Percentiles rank a stretch among this genome's conserved stretches.
These are phyloP conservation scores for Leptosomus discolor DNA, from an alignment of 2,113 vertebrate species.

Conservation along the genomic window DNA sequence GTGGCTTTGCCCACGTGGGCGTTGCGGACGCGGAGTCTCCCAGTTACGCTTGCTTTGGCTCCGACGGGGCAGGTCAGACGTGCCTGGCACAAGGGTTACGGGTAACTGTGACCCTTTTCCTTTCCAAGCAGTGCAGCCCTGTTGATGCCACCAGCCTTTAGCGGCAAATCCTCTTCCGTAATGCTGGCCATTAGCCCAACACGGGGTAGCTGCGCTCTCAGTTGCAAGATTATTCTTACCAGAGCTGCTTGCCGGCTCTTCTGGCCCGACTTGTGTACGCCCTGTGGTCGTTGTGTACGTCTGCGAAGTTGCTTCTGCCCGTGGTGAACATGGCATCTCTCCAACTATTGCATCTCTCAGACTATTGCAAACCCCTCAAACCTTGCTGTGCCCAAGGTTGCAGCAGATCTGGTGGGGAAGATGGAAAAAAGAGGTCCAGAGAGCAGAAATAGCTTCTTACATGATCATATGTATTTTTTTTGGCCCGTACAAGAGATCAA, in stretches of 20 bases:
- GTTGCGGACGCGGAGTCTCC: background rate
- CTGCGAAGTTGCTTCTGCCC: background rate
- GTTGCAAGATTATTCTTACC: background rate
- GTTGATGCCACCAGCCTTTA: background rate
- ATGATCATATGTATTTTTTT: too few relatives aligned
- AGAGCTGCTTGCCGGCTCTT: background rate
- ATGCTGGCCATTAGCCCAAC: too few relatives aligned
- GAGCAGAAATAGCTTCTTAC: background rate
- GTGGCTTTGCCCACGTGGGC: background rate
- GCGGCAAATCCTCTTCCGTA: background rate
- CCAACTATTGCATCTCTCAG: background rate
- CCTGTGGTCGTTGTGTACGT: too few relatives aligned
- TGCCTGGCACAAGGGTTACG: background rate
- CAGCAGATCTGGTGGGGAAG: background rate
- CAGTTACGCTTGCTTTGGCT: background rate
- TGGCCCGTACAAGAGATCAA: background rate
- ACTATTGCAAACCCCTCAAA: background rate
- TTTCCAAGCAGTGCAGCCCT: background rate
- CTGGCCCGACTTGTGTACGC: background rate
- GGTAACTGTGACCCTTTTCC: background rate
- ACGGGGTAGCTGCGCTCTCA: too few relatives aligned
- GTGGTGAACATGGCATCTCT: background rate
- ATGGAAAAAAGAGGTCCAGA: background rate
- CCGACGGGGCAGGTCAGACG: fast-evolving
- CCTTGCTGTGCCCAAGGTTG: background rate